Evolutionary conservation across 2,113 vertebrate genomes (phyloP).

Genomic region (Arothron firmamentum): DNA sequence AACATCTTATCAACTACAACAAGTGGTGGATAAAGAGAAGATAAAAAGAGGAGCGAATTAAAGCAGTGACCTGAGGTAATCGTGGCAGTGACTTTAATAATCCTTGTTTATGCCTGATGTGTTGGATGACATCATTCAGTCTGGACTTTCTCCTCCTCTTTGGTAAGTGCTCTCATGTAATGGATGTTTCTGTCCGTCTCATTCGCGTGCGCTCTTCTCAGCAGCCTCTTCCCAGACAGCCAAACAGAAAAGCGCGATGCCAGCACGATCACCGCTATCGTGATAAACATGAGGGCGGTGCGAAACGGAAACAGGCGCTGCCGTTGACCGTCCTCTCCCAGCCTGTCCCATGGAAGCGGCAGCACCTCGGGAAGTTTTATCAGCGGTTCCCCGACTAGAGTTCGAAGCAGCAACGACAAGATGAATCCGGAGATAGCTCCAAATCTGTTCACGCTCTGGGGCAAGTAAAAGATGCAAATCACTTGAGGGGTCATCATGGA

Average conservation of each 20-base stretch:
- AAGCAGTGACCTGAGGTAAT: neutral
- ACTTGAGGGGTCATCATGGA: constrained; percentile 73
- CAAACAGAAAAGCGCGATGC: constrained; percentile 4
- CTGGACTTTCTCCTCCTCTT: neutral
- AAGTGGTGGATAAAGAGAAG: no score
- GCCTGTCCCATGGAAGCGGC: constrained; percentile 37
- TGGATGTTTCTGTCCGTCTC: neutral
- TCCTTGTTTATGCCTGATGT: neutral
- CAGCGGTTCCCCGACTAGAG: constrained; percentile 28
- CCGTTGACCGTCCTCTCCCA: constrained; percentile 15
- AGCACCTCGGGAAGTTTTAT: constrained; percentile 34
- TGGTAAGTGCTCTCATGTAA: neutral
- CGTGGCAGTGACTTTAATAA: neutral
- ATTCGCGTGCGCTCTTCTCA: neutral
- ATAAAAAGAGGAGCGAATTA: no score
- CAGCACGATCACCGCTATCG: constrained; percentile 1
- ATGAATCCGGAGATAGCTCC: constrained; percentile 60
- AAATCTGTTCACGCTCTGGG: constrained; percentile 55
- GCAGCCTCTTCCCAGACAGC: constrained; percentile 9
- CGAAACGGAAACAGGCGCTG: constrained; percentile 35
- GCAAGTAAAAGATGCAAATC: constrained; percentile 63
- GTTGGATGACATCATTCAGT: neutral
- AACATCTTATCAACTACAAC: no score
- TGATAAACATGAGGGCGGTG: constrained; percentile 35
- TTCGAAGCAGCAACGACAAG: constrained; percentile 27